Evolutionary conservation across 1,140 invertebrate species (phyloP), one percentile per base, ranked within the genome.

Genomic region (Hermetia illucens): DNA sequence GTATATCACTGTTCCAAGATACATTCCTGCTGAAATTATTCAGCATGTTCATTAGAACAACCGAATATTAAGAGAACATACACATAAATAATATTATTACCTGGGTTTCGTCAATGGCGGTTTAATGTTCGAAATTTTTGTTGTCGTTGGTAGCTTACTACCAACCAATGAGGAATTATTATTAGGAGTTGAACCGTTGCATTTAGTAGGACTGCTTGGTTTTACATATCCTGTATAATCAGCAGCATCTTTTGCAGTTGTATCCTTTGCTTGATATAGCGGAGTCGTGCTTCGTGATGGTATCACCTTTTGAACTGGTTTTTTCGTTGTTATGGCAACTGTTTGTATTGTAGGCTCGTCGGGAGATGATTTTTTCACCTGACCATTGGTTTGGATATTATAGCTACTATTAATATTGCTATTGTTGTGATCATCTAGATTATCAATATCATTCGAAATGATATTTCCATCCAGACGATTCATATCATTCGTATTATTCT

Each of bases 121-220:
- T n/a, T n/a, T n/a, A n/a, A n/a, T n/a, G n/a, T n/a, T n/a, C n/a
- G n/a, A n/a, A n/a, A n/a, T n/a, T n/a, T n/a, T n/a, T n/a, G n/a
- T n/a, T n/a, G n/a, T n/a, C n/a, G n/a, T n/a, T n/a, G n/a, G n/a
- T n/a, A n/a, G n/a, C n/a, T n/a, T n/a, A n/a, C n/a, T n/a, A n/a
- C n/a, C n/a, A n/a, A n/a, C n/a, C 13, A 27, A 9, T 13, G 13
- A 27, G 24, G 8, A 27, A 8, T 27, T 8, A 13, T 27, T 27
- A 27, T 13, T 32, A 13, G 13, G 5, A 5, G 30, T 32, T 8
- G 16, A 32, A 17, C 5, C 13, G 48, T 64, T 68, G 49, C 62
- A 70, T 61, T 79, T 82, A 10, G 75, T 65, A 0, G 79, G 79
- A 30, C 79, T 81, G 16, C 63, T 74, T 4, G 79, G 79, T 52